Percentiles rank a stretch among this genome's conserved stretches.
Conservation (phyloP, 2,797 vertebrate species). For the Labeo calbasu region DNA sequence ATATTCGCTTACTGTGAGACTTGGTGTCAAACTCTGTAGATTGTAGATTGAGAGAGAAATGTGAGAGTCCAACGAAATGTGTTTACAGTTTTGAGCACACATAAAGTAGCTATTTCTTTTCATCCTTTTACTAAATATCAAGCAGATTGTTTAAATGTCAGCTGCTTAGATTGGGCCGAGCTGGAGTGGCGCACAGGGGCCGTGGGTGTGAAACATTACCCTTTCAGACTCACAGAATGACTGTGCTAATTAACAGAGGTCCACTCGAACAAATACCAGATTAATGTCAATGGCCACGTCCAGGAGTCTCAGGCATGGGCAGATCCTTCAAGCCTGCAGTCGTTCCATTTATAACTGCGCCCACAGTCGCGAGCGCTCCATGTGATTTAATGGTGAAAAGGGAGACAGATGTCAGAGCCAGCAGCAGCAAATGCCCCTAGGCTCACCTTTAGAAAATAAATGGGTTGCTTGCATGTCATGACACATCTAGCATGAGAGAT, state of each 20-base stretch:
- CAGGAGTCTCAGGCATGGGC: constrained; percentile 25
- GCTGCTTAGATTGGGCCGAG: constrained; percentile 52
- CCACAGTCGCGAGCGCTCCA: constrained; percentile 38
- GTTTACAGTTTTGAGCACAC: constrained; percentile 38
- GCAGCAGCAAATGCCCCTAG: constrained; percentile 34
- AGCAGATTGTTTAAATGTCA: constrained; percentile 70
- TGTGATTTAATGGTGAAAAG: constrained; percentile 33
- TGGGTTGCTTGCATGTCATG: constrained; percentile 15
- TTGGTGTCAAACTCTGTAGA: background rate
- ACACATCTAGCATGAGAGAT: background rate
- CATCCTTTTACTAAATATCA: constrained; percentile 62
- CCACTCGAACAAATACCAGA: constrained; percentile 73
- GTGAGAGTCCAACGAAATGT: constrained; percentile 13
- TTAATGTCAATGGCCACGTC: constrained; percentile 73
- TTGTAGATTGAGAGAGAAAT: background rate
- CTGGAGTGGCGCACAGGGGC: constrained; percentile 39
- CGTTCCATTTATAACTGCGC: constrained; percentile 62
- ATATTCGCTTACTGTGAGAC: background rate
- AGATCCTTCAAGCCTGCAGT: constrained; percentile 61
- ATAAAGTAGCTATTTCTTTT: constrained; percentile 44
- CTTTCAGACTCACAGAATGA: constrained; percentile 66
- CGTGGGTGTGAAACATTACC: constrained; percentile 63
- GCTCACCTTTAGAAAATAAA: constrained; percentile 34
- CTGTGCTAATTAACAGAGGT: constrained; percentile 68
- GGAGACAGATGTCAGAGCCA: constrained; percentile 32